Evolutionary conservation across 1,140 invertebrate species (phyloP).

Genomic region (Gryllus bimaculatus): DNA sequence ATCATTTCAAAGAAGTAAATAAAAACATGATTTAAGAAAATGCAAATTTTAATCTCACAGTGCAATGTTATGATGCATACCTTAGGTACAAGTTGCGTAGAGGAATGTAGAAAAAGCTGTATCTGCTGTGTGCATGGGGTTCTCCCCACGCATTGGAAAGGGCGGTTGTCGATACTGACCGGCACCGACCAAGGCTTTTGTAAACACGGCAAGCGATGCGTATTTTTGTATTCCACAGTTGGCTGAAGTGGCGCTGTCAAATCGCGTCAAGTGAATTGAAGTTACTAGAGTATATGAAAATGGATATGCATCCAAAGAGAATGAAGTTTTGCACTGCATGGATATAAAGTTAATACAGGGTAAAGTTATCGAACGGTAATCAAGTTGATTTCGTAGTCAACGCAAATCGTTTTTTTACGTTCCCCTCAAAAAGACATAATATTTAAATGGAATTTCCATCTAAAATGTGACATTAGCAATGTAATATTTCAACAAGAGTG

Average conservation of each 20-base stretch:
- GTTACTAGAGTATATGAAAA: not conserved
- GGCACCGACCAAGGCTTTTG: not conserved
- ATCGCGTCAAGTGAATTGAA: not conserved
- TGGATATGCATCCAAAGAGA: not conserved
- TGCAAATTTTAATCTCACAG: not conserved
- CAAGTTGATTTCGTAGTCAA: too few species aligned
- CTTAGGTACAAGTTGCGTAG: not conserved
- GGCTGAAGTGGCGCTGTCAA: not conserved
- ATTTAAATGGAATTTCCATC: not conserved
- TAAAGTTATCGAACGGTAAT: not conserved
- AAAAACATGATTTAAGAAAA: not conserved
- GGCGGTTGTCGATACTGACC: not conserved
- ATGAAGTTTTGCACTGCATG: not conserved
- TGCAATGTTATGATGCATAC: not conserved
- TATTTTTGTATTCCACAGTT: constrained; percentile 2
- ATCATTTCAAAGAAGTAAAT: not conserved
- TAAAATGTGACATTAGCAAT: not conserved
- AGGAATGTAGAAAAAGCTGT: not conserved
- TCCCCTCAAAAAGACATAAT: not conserved
- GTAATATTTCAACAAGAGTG: not conserved
- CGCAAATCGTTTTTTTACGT: too few species aligned
- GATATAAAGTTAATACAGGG: not conserved
- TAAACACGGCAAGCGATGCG: not conserved
- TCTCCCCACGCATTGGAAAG: not conserved
- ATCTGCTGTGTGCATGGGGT: not conserved